Evolutionary conservation across 2,888 invertebrate species (phyloP), one percentile per base, ranked within the genome.

Genomic region (Anagyrus pseudococci): DNA sequence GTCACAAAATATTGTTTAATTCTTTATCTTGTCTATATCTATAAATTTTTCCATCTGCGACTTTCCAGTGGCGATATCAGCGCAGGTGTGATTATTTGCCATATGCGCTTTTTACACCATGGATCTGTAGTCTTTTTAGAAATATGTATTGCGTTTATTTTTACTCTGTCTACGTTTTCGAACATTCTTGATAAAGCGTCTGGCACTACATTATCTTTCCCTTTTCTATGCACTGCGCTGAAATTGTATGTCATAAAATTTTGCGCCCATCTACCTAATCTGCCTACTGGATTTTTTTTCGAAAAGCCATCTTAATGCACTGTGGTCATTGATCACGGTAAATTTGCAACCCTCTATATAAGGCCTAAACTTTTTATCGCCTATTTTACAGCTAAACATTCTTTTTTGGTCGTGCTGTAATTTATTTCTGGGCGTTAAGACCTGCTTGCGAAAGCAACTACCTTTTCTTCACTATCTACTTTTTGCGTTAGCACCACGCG

Each of bases 261-360:
- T n/a, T 53, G 50, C 15, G 66, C 55, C 67, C 67, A 65, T 7
- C 63, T 7, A 10, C 68, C 70, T 20, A 71, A 47, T 20, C 69
- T 25, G 8, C 70, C 70, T 1, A 54, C 33, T 8, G 70, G 70
- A 50, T 44, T 52, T 19, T 26, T 69, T 3, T 70, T 37, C 66
- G 6, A 65, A 58, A 1, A 73, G 50, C 73, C 71, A 74, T 13
- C 50, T 46, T 1, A 74, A 43, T 10, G 67, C 67, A 15, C 57
- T 29, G 17, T 73, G 73, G 23, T 73, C 72, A 0, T 70, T 75
- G 0, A 72, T 66, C 0, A 74, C 72, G 1, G 54, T 70, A 43
- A 74, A 75, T 4, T 56, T 52, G 6, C 60, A 53, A 0, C 72
- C 74, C 46, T 73, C 71, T 0, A 73, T 8, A 54, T 73, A 74